Conservation (phyloP, 2,888 invertebrate genomes). For the Candidula unifasciata region DNA sequence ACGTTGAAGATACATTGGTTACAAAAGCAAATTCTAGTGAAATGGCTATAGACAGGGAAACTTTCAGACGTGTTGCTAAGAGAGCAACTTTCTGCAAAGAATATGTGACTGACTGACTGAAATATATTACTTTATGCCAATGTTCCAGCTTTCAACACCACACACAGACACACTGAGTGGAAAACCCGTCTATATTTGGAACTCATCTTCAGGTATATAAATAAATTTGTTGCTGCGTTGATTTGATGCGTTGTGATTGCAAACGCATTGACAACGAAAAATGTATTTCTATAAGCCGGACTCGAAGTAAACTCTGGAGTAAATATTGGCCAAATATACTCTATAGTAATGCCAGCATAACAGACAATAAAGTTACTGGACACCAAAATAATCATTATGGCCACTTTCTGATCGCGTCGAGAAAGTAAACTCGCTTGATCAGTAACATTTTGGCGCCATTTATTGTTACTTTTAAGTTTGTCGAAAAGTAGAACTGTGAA, state of each 20-base stretch:
- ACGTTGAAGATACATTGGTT: too few relatives aligned
- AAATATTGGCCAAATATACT: neutral
- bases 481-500: conserved; percentile 10
- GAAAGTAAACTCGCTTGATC: neutral
- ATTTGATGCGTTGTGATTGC: neutral
- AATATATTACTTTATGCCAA: too few relatives aligned
- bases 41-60: too few relatives aligned
- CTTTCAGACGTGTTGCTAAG: too few relatives aligned
- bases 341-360: neutral
- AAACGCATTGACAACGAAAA: neutral
- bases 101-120: too few relatives aligned
- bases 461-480: neutral
- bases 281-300: neutral
- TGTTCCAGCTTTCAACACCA: neutral
- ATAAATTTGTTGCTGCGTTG: conserved; percentile 28
- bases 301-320: conserved; percentile 12
- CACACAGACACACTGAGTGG: neutral
- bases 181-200: conserved; percentile 13
- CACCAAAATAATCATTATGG: conserved; percentile 19
- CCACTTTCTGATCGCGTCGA: conserved; percentile 2
- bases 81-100: too few relatives aligned
- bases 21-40: too few relatives aligned
- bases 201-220: conserved; percentile 39
- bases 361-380: conserved; percentile 16
- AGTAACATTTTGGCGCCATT: conserved; percentile 10